A percentile compares a stretch with the other conserved stretches of the same genome.
phyloP scores from a whole-genome alignment of 2,797 vertebrate genomes.

The Okamejei kenojei region DNA sequence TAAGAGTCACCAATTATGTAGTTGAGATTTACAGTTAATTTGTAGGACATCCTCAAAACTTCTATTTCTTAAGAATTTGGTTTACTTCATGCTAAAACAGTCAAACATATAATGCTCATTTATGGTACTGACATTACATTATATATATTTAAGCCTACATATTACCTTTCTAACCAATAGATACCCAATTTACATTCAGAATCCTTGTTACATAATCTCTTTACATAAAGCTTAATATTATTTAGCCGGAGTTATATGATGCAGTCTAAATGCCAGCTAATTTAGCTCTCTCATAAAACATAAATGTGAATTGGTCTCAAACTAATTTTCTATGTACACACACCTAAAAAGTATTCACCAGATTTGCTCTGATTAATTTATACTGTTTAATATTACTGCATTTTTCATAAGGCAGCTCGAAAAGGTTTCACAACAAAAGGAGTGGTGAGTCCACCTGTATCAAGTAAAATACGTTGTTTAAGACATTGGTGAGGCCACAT shows the following conservation, averaged over 20 bases:
- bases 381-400: neutral
- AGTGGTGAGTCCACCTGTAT: neutral
- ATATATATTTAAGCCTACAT: neutral
- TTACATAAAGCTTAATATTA: slow-evolving; percentile 15
- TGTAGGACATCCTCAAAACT: neutral
- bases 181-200: neutral
- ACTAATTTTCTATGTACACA: neutral
- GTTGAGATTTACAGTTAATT: neutral
- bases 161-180: neutral
- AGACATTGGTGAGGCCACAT: too few relatives aligned
- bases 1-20: too few relatives aligned
- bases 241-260: neutral
- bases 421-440: neutral
- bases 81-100: neutral
- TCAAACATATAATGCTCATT: neutral
- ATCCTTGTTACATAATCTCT: neutral
- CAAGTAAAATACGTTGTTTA: too few relatives aligned
- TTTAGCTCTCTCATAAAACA: slow-evolving; percentile 14
- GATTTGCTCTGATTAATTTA: neutral
- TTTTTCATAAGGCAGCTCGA: neutral
- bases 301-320: neutral
- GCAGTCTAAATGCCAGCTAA: neutral
- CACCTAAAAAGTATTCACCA: neutral
- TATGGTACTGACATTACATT: neutral
- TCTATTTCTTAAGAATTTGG: neutral